phyloP scores from a whole-genome alignment of 2,888 invertebrate species.

The Opisthograptis luteolata region DNA sequence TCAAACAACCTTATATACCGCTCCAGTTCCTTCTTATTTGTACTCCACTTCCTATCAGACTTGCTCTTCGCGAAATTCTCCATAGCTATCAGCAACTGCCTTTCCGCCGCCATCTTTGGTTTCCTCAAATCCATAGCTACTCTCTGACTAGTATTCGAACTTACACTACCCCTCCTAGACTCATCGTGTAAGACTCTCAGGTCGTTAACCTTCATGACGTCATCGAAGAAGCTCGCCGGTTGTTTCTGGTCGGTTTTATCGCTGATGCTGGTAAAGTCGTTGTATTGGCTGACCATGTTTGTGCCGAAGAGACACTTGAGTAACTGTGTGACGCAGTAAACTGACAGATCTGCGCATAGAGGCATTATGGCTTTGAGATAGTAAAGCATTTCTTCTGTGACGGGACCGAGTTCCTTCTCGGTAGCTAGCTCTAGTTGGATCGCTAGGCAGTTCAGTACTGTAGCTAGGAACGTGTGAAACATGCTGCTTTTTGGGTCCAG shows the following conservation, averaged over 20 bases:
- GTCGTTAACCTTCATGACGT: slow-evolving; percentile 64
- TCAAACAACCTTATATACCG: slow-evolving; percentile 96
- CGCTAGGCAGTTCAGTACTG: slow-evolving; percentile 86
- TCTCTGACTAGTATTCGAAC: slow-evolving; percentile 68
- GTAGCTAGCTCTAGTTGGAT: slow-evolving; percentile 89
- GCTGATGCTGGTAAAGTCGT: slow-evolving; percentile 67
- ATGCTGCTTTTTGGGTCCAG: slow-evolving; percentile 90
- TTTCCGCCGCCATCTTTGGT: slow-evolving; percentile 65
- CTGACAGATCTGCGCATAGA: slow-evolving; percentile 87
- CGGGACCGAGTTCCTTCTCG: slow-evolving; percentile 87
- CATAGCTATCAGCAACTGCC: slow-evolving; percentile 66
- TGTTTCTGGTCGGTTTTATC: slow-evolving; percentile 39
- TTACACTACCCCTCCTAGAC: slow-evolving; percentile 59
- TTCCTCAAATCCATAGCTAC: slow-evolving; percentile 62
- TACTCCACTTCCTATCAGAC: slow-evolving; percentile 76
- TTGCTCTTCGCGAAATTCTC: slow-evolving; percentile 77
- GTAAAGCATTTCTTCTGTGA: slow-evolving; percentile 91
- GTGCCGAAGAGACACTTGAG: slow-evolving; percentile 90
- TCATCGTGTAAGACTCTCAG: slow-evolving; percentile 44
- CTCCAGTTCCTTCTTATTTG: slow-evolving; percentile 82
- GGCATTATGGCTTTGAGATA: slow-evolving; percentile 89
- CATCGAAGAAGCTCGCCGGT: slow-evolving; percentile 56
- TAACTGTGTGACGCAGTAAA: slow-evolving; percentile 91
- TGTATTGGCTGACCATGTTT: slow-evolving; percentile 84
- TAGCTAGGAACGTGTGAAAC: slow-evolving; percentile 87